These are phyloP conservation scores for Stomatorhinus walkeri DNA, from an alignment of 2,797 vertebrate genomes.

Conservation along the genomic window DNA sequence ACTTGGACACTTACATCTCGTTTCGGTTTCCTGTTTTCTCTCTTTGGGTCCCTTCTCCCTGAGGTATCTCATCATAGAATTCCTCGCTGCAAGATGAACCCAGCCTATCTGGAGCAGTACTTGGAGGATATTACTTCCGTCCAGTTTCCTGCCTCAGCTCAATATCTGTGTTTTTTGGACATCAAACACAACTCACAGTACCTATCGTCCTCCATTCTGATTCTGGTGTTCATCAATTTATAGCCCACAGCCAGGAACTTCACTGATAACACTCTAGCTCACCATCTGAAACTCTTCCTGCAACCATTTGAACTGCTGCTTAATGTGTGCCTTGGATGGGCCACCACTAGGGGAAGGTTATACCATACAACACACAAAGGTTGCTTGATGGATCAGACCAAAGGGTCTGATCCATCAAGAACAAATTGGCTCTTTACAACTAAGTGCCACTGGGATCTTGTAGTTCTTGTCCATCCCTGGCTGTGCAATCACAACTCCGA, in stretches of 20 bases:
- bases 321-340: neutral
- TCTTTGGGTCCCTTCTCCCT: neutral
- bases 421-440: neutral
- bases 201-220: neutral
- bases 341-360: neutral
- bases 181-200: neutral
- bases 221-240: neutral
- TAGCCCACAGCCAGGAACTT: no score
- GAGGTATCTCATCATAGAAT: neutral
- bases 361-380: neutral
- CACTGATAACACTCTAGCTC: neutral
- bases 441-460: neutral
- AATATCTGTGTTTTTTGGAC: neutral
- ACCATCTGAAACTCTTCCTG: neutral
- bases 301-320: neutral
- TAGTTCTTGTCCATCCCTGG: neutral
- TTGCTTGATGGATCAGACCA: no score
- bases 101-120: neutral
- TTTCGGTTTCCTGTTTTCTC: neutral
- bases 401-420: neutral
- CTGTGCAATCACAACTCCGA: neutral
- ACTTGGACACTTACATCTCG: neutral
- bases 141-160: neutral
- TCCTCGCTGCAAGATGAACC: neutral
- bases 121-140: neutral